A percentile compares a stretch with the other conserved stretches of the same genome.
Conservation (phyloP, 1,140 invertebrate genomes). For the Rhopalosiphum padi region DNA sequence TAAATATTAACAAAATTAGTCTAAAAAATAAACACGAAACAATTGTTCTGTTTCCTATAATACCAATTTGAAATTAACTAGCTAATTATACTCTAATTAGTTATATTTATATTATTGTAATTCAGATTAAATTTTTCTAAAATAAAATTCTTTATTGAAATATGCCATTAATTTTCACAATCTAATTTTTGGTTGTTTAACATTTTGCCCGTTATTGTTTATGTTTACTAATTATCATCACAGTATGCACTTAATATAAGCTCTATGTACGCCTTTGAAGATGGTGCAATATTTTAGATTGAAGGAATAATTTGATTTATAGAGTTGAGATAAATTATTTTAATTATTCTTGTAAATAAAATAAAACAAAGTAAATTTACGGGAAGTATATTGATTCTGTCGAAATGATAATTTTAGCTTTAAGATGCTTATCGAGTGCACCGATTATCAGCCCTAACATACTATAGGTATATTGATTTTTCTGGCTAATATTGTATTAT, state of each 20-base stretch:
- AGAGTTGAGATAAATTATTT: neutral
- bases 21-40: neutral
- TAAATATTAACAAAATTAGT: neutral
- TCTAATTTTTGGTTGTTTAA: neutral
- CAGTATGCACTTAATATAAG: neutral
- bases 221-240: neutral
- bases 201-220: neutral
- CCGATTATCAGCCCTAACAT: too few relatives aligned
- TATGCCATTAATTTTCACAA: neutral
- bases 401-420: too few relatives aligned
- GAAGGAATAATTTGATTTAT: neutral
- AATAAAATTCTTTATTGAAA: neutral
- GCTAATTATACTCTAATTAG: too few relatives aligned
- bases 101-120: neutral
- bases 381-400: too few relatives aligned
- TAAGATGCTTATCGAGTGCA: too few relatives aligned
- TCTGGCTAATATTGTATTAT: too few relatives aligned
- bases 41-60: neutral
- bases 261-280: neutral
- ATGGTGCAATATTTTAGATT: neutral
- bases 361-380: too few relatives aligned
- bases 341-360: neutral
- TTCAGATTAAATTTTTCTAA: neutral
- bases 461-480: too few relatives aligned
- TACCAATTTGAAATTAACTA: neutral